Evolutionary conservation across 2,797 vertebrate species (phyloP).

Genomic region (Cephalopachus bancanus): DNA sequence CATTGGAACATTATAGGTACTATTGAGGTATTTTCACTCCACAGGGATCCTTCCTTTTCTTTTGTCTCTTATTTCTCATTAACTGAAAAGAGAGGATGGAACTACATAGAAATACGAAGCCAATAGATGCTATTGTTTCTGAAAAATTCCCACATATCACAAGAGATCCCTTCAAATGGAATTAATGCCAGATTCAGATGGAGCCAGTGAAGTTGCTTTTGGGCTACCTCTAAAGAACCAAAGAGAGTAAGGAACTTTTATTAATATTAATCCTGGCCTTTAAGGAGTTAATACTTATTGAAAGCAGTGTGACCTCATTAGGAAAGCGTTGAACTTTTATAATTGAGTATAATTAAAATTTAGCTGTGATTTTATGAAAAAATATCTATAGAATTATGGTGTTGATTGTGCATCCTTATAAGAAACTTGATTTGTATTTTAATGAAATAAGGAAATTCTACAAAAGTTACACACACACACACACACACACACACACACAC

Average conservation of each 20-base stretch:
- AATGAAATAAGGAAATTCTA: not conserved
- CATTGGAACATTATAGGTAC: not conserved
- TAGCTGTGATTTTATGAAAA: constrained; percentile 12
- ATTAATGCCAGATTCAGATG: not conserved
- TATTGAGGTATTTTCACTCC: not conserved
- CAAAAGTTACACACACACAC: not conserved
- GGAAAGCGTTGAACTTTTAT: not conserved
- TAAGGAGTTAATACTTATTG: not conserved
- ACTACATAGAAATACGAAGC: not conserved
- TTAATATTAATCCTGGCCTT: not conserved
- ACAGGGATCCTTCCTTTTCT: not conserved
- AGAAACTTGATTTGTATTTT: constrained; percentile 8
- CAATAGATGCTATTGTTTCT: not conserved
- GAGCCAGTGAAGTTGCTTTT: not conserved
- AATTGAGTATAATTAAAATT: constrained; percentile 54
- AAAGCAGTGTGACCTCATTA: not conserved
- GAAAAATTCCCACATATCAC: not conserved
- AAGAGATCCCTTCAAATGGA: not conserved
- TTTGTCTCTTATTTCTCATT: not conserved
- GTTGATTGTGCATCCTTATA: constrained; percentile 35
- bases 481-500: too few relatives aligned
- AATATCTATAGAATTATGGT: not conserved
- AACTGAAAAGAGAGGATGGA: not conserved
- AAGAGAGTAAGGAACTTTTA: not conserved
- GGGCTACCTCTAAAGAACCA: not conserved